Evolutionary conservation across 1,140 invertebrate species (phyloP), one percentile per base, ranked within the genome.

Genomic region (Semibalanus balanoides): DNA sequence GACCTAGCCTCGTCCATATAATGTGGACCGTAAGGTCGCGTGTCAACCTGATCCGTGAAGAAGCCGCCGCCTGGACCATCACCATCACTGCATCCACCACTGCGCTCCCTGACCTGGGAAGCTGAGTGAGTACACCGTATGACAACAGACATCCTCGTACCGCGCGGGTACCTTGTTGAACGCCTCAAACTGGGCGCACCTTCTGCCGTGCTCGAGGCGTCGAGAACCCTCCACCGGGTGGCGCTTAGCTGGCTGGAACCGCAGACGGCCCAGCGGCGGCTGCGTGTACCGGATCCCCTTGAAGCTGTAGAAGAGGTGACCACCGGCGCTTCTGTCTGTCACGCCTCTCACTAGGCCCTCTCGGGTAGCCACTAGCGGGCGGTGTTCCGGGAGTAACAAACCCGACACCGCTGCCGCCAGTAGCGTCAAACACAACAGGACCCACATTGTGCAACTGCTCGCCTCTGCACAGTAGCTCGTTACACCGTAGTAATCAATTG

Each of bases 101-200:
- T 19, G 14, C 1, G 22, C 51, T 25, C 51, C 1, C 51, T 3
- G 9, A 19, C 22, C 51, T 19, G 7, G 51, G 51, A 7, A 64
- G 51, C 51, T 89, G 88, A 17, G 92, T 43, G 87, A 87, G 83
- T 95, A 98, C 27, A 98, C n/a, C 92, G 84, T 96, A 98, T 74
- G 98, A 87, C 83, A 95, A 96, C n/a, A 98, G 88, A 84, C 97
- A 99, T 98, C 96, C 86, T 99, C 97, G 80, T 88, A 92, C 75
- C 95, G 88, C 89, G 1, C 35, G 14, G 22, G 51, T 25, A 72
- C 64, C 22, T 77, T 74, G 27, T 79, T 14, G 51, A 64, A 25
- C 7, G 9, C 7, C 1, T 64, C 51, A 25, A 22, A 64, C 51
- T 64, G 51, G 7, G 22, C 1, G 22, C 51, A 64, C 7, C 51